Evolutionary conservation across 2,113 vertebrate genomes (phyloP), one percentile per base, ranked within the genome.

Genomic region (Carassius carassius): DNA sequence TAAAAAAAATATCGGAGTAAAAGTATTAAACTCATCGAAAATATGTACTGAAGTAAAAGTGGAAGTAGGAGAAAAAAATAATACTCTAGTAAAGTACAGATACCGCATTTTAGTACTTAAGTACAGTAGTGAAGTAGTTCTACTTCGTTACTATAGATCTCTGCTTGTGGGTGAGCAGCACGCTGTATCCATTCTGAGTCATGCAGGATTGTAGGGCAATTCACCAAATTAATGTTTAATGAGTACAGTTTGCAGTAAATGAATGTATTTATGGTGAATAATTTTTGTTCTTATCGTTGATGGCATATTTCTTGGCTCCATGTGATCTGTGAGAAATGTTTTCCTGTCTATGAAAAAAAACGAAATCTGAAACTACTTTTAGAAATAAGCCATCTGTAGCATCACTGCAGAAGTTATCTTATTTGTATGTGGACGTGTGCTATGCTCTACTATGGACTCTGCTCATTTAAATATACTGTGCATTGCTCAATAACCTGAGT

Each of bases 401-500:
- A 72, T 44, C 35, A 72, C 19, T 72, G 69, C 19, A 29, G 49
- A 60, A 82, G 21, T 16, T 14, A 69, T 73, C 58, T 76, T 62
- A 72, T 82, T 60, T 86, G 62, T 17, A 6, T 63, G 25, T 67
- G 72, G 11, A 60, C 29, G 37, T 49, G 65, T 25, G 77, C 10
- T 23, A 74, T n/a, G 41, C 58, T 58, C 32, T 44, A 58, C 25
- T n/a, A n/a, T n/a, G n/a, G n/a, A 16, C n/a, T 17, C 23, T 58
- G 79, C 16, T 11, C 47, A 17, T 83, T 54, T 29, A 72, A 54
- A 84, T 49, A 29, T 60, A 83, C 35, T 41, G 51, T 3, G 19
- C 25, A 58, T 84, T 76, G 79, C 58, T 4, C 77, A 82, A 82
- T 76, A 69, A 69, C 14, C 56, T 29, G 29, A 29, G 29, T 2